Percentiles rank a stretch among this genome's conserved stretches.
phyloP scores from a whole-genome alignment of 2,113 vertebrate genomes.

The Eudorcas thomsonii region DNA sequence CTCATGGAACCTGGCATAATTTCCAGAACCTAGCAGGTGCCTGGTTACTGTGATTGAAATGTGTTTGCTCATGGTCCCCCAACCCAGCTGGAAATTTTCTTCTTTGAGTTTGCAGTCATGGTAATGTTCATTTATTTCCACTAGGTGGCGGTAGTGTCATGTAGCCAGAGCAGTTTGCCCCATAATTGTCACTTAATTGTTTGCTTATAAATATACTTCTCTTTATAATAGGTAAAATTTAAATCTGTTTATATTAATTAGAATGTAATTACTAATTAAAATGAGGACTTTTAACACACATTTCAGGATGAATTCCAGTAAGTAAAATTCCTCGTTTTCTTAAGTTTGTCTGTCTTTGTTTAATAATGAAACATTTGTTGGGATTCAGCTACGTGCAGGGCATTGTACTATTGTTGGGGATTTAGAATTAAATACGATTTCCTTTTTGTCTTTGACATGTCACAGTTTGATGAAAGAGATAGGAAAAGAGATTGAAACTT shows the following conservation, averaged over 20 bases:
- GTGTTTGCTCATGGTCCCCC: neutral
- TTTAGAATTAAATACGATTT: neutral
- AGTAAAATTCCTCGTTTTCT: conserved; percentile 18
- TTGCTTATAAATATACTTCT: conserved; percentile 52
- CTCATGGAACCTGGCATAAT: neutral
- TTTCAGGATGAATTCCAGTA: conserved; percentile 11
- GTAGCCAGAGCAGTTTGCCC: neutral
- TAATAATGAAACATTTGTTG: neutral
- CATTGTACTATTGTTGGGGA: neutral
- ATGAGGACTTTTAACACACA: neutral
- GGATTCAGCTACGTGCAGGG: neutral
- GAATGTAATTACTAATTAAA: conserved; percentile 41
- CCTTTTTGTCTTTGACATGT: neutral
- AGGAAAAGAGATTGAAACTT: neutral
- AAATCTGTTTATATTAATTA: conserved; percentile 47
- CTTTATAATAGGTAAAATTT: conserved; percentile 48
- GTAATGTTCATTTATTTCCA: conserved; percentile 35
- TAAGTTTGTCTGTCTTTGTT: conserved; percentile 28
- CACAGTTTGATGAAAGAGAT: neutral
- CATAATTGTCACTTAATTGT: conserved; percentile 24
- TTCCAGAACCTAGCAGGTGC: neutral
- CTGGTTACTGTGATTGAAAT: neutral
- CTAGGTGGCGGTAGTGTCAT: conserved; percentile 60
- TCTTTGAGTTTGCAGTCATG: neutral
- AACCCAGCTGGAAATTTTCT: neutral